Base-by-base conservation (phyloP, 2,113 vertebrate genomes). In the Lethenteron reissneri region DNA sequence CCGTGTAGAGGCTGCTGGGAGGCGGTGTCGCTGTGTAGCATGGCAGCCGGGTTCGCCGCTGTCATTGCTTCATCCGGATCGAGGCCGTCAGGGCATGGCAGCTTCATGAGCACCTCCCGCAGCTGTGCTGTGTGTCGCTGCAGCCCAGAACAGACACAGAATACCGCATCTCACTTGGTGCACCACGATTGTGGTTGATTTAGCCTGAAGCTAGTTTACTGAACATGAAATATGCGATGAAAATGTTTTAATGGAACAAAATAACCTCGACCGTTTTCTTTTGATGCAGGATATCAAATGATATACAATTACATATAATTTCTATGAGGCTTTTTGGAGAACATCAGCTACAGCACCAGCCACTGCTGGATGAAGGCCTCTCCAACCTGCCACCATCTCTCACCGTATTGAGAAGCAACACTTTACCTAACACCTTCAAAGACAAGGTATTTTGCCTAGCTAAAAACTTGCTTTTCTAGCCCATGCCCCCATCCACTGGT, bases 81-180 rank as follows among this genome's bases (percentile, higher is more conserved):
- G 80, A 99, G 76, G 71, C 86, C 94, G 6, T 95, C 88, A 1
- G 92, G 92, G 75, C 92, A 99, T 75, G 87, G 87, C 71, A 99
- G 86, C 79, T 97, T 99, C 2, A 96, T 82, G 14, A 99, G 85
- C 75, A 96, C 94, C 80, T 99, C 94, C 71, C 89, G 82, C 75
- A 97, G 76, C 81, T 96, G 94, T 74, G 92, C 89, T 1, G 92
- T 96, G 72, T 99, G 94, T 77, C 92, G 88, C 94, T 99, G 81
- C 9, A 41, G 69, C 41, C 12, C 19, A 62, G 71, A 41, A 57
- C 58, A 57, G 58, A 71, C 8, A 71, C 8, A 21, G 17, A 56
- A 69, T 11, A 41, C 41, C 41, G 41, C 41, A 7, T 41, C 41
- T 41, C 41, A 41, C 41, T 41, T 41, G 41, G 41, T 41, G 41